phyloP scores from a whole-genome alignment of 2,797 vertebrate species.

The Arrhamphus sclerolepis region DNA sequence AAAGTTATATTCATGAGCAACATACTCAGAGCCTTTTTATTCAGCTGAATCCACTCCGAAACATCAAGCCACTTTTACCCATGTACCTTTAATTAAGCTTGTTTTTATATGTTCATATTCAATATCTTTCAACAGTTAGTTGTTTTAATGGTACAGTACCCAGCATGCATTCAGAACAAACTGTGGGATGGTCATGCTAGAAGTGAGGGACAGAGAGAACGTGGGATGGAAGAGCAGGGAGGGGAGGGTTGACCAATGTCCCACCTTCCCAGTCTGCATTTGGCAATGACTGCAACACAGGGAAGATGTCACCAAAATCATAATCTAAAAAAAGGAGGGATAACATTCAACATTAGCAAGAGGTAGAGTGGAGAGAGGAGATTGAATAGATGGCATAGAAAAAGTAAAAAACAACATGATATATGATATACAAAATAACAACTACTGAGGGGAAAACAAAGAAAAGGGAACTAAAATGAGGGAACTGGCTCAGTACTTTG shows the following conservation, averaged over 20 bases:
- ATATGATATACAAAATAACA: constrained; percentile 40
- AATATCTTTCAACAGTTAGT: constrained; percentile 8
- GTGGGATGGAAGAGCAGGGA: constrained; percentile 20
- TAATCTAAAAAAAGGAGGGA: constrained; percentile 98
- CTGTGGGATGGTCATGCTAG: constrained; percentile 72
- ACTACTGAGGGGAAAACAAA: constrained; percentile 24
- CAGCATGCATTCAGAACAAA: constrained; percentile 80
- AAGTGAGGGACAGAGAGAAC: constrained; percentile 23
- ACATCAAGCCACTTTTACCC: too few species aligned
- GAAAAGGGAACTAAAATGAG: constrained; percentile 40
- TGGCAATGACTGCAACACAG: constrained; percentile 96
- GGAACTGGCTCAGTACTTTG: constrained; percentile 34
- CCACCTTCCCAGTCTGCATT: constrained; percentile 99
- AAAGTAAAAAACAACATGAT: constrained; percentile 56
- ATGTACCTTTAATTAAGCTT: background rate
- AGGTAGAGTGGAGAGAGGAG: constrained; percentile 42
- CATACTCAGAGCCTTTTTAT: too few species aligned
- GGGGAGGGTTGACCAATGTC: constrained; percentile 82
- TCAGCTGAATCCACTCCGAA: too few species aligned
- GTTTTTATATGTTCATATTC: constrained; percentile 1
- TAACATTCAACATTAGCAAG: constrained; percentile 88
- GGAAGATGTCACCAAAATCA: constrained; percentile 99
- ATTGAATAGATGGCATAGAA: constrained; percentile 56
- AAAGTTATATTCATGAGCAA: too few species aligned
- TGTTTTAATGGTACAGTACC: constrained; percentile 15